Base-by-base conservation (phyloP, 2,113 vertebrate species). In the Capreolus pygargus region DNA sequence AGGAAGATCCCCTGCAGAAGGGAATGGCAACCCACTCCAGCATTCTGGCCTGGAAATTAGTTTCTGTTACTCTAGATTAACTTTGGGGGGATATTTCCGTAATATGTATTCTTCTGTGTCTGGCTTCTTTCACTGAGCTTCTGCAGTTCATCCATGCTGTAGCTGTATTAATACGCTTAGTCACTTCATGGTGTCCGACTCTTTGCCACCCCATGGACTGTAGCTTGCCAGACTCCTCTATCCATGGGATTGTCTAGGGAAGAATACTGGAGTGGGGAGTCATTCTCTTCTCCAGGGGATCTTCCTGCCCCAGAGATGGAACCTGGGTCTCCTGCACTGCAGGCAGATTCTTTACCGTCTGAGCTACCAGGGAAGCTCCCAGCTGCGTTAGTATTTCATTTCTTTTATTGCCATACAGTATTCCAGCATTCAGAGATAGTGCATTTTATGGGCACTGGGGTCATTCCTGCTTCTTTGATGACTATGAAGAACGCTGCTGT, bases 81-180 rank as follows among this genome's bases (percentile, higher is more conserved):
- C 1, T 14, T 50, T 67, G 27, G 2, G 2, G n/a, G 30, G 61
- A 23, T 64, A 45, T 36, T 76, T 93, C 64, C 16, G 21, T 9
- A 45, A 3, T 1, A 30, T 3, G n/a, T 43, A 64, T 67, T 13
- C 30, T 94, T 47, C 61, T 17, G 33, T 43, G 28, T n/a, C 15
- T 0, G 15, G 60, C 45, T 55, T 36, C 61, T 76, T 45, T 93
- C 85, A 19, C 78, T 17, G 61, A 39, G 4, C 36, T 12, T 45
- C 16, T 10, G 78, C 30, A 17, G n/a, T 17, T 30, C 86, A 7
- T 5, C 60, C 7, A 3, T 11, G 30, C n/a, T 39, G 5, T 27
- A 1, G n/a, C 74, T 25, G 50, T 8, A 1, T 74, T 8, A 17
- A 13, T 17, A 2, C 2, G 0, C 11, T 39, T 39, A 74, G 67